phyloP scores from a whole-genome alignment of 2,113 vertebrate genomes.

The Cromileptes altivelis region DNA sequence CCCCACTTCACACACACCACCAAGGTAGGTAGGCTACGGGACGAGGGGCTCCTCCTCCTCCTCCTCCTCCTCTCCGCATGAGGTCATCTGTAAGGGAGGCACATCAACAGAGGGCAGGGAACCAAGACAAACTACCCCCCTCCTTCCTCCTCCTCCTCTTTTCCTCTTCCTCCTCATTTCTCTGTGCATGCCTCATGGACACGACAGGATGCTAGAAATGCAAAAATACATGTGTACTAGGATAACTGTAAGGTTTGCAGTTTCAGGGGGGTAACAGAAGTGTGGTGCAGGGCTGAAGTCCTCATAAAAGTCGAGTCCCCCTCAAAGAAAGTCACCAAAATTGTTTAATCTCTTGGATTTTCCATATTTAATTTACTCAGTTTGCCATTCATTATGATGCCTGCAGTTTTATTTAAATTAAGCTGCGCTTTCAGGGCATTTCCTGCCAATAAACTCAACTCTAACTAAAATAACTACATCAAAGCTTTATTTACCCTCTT shows the following conservation, averaged over 20 bases:
- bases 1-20: constrained; percentile 64
- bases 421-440: too few relatives aligned
- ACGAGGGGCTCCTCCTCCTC: constrained; percentile 68
- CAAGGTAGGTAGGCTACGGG: constrained; percentile 74
- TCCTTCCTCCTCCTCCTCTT: constrained; percentile 1
- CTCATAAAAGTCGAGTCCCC: background rate
- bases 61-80: constrained; percentile 58
- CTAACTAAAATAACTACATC: background rate
- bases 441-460: background rate
- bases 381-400: background rate
- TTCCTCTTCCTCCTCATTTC: constrained; percentile 5
- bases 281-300: background rate
- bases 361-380: background rate
- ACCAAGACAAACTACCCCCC: constrained; percentile 17
- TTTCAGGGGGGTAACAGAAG: too few relatives aligned
- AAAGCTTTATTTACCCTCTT: background rate
- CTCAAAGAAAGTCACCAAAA: background rate
- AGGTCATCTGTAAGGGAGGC: constrained; percentile 71
- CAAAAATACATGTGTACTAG: background rate
- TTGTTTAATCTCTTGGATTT: background rate
- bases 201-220: constrained; percentile 43
- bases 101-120: constrained; percentile 27
- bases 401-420: background rate
- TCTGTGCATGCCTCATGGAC: constrained; percentile 56
- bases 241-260: background rate